Base-by-base conservation (phyloP, 2,888 invertebrate species). In the Parascotia fuliginaria region DNA sequence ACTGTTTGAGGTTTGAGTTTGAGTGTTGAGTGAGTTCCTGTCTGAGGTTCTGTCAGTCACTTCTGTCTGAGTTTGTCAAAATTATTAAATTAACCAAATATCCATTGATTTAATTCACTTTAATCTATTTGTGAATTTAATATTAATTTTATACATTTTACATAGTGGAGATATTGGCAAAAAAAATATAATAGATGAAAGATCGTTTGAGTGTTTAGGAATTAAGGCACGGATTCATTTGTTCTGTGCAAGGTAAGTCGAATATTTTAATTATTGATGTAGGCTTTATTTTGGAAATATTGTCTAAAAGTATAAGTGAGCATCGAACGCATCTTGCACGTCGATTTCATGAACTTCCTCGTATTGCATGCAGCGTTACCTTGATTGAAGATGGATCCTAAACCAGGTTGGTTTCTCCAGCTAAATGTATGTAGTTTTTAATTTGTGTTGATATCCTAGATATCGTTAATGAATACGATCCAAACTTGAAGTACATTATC, bases 311-410 rank as follows among this genome's bases (percentile, higher is more conserved):
- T 69, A 47, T 62, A 53, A 60, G 54, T 60, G 58, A 54, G 46
- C 63, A 65, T 66, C 45, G 34, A 62, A 53, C 42, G 60, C 73
- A 70, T 77, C 66, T 73, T 81, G 85, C 87, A 87, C 83, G 82
- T 73, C 71, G 74, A 73, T 79, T 75, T 81, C 78, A 85, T 78
- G 60, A 75, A 71, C 77, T 65, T 78, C 86, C 85, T 87, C 79
- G 68, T 84, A 86, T 92, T 89, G 92, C 92, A 92, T 92, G 92
- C 92, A 89, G 92, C 92, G 80, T 83, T 78, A 75, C 77, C 75
- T 81, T 81, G 75, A 79, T 66, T 73, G 81, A 87, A 87, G 87
- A 92, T 92, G 92, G 92, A 92, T 80, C 80, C 87, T 49, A 86
- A 82, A 71, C 87, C 83, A 92, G 92, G 92, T 92, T 89, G 85